Base-by-base conservation (phyloP, 1,140 invertebrate species). In the Pogonus chalceus region DNA sequence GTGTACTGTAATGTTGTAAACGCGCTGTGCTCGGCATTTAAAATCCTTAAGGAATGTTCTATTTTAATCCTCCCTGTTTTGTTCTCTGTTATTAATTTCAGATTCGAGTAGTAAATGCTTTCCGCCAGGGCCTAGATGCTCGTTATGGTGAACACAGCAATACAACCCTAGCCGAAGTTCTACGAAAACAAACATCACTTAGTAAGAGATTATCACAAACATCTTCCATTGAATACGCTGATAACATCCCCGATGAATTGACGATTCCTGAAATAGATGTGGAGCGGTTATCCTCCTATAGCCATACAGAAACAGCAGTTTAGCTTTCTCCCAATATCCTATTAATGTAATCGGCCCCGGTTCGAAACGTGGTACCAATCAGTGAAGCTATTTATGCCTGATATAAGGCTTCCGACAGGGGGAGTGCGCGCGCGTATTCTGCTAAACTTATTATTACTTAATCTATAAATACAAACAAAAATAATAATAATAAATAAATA, bases 21-120 rank as follows among this genome's bases (percentile, higher is more conserved):
- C 67, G 68, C 67, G 65, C 65, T 61, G 59, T 62, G 63, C 64
- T 65, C 63, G 62, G 55, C 61, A 12, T n/a, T n/a, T 12, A 9
- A 43, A 68, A 43, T 56, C 53, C 51, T 60, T 52, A 52, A 65
- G 66, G 65, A 67, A 66, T 63, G 67, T 68, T 64, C 62, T 60
- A 62, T 67, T 69, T 70, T 69, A 70, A 69, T 71, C 66, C 61
- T 64, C 58, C 62, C 64, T 67, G 65, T 70, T 70, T 69, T 66
- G 65, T 65, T 69, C 62, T 70, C 65, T 66, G 60, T 64, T 65
- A 63, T 66, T 67, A 70, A 67, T 83, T 86, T 66, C 86, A 95
- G 92, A 96, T 97, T 76, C 92, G 94, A 80, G 94, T 96, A 82
- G 92, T 96, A 78, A 96, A 97, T 82, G 94, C 94, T 79, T 97